Percentiles rank a stretch among this genome's conserved stretches.
Evolutionary conservation across 2,797 vertebrate genomes (phyloP).

Genomic region (Pampus argenteus): DNA sequence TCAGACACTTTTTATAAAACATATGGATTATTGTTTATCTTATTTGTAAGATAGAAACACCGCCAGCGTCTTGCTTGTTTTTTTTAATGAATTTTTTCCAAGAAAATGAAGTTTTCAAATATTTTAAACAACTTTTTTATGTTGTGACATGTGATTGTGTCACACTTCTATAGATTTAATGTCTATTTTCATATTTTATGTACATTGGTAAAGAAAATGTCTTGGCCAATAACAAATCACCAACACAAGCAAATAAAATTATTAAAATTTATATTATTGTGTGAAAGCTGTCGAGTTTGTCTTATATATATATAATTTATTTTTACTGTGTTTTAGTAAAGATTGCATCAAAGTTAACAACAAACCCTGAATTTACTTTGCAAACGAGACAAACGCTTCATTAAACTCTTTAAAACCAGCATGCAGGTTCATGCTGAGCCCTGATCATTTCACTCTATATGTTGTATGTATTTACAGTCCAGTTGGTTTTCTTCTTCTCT

Average conservation of each 20-base stretch:
- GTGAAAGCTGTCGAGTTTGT: background rate
- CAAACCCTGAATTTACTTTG: too few relatives aligned
- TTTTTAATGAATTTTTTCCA: background rate
- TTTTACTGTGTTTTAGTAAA: background rate
- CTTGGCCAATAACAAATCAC: background rate
- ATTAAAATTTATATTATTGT: background rate
- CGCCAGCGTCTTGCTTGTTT: background rate
- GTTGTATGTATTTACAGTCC: too few relatives aligned
- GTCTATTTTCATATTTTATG: background rate
- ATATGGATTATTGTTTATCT: background rate
- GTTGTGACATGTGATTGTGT: background rate
- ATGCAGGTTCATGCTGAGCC: too few relatives aligned
- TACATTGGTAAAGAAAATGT: background rate
- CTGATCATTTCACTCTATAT: background rate
- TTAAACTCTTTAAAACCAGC: too few relatives aligned
- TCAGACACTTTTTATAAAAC: background rate
- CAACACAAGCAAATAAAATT: background rate
- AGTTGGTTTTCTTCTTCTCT: background rate
- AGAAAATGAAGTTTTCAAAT: background rate
- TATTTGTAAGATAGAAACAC: background rate
- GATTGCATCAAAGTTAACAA: too few relatives aligned
- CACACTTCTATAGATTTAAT: background rate
- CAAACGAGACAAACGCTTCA: too few relatives aligned
- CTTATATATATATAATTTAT: background rate
- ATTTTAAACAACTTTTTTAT: background rate